Conservation (phyloP, 1,140 invertebrate species). For the Bombyx mandarina region DNA sequence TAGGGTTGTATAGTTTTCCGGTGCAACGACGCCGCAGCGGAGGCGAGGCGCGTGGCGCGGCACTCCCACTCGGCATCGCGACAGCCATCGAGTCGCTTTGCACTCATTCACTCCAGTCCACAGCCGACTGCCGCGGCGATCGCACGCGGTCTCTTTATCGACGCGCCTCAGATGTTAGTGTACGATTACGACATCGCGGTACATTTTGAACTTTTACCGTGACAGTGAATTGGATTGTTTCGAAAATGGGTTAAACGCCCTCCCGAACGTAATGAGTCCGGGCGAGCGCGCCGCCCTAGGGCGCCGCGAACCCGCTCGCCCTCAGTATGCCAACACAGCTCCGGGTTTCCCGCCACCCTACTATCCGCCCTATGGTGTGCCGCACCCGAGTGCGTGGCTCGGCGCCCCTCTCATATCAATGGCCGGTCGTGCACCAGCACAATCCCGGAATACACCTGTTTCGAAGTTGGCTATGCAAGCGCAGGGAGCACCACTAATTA, state of each 20-base stretch:
- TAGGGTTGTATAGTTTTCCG: slow-evolving; percentile 62
- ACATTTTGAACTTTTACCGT: slow-evolving; percentile 54
- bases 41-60: slow-evolving; percentile 18
- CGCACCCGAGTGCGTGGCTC: slow-evolving; percentile 73
- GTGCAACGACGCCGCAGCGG: slow-evolving; percentile 44
- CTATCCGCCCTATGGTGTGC: slow-evolving; percentile 59
- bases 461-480: slow-evolving; percentile 80
- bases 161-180: slow-evolving; percentile 58
- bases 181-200: slow-evolving; percentile 66
- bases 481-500: slow-evolving; percentile 82
- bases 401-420: slow-evolving; percentile 81
- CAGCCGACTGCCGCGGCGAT: slow-evolving; percentile 53
- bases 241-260: slow-evolving; percentile 68
- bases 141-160: slow-evolving; percentile 35
- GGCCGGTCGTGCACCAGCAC: slow-evolving; percentile 61
- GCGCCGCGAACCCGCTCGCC: slow-evolving; percentile 64
- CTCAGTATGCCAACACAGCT: slow-evolving; percentile 57
- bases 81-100: slow-evolving; percentile 49
- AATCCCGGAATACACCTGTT: slow-evolving; percentile 66
- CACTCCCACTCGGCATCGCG: slow-evolving; percentile 55
- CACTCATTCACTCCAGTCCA: slow-evolving; percentile 62
- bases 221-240: slow-evolving; percentile 50
- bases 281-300: slow-evolving; percentile 64
- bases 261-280: slow-evolving; percentile 56
- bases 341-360: slow-evolving; percentile 62